A percentile compares a stretch with the other conserved stretches of the same genome.
These are phyloP conservation scores for Otus sunia DNA, from an alignment of 2,113 vertebrate genomes.

Conservation along the genomic window DNA sequence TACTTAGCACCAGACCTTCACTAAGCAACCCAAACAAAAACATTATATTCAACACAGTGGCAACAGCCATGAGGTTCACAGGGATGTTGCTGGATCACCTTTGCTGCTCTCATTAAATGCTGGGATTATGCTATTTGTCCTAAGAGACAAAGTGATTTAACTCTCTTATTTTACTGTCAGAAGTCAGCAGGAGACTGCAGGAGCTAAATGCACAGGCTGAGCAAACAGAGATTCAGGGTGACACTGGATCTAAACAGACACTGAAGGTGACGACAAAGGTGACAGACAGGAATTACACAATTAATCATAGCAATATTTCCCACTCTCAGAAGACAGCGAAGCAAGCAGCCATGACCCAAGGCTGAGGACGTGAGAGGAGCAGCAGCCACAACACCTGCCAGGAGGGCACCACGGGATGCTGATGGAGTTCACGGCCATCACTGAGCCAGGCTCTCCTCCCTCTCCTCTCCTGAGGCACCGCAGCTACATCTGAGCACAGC, in stretches of 20 bases:
- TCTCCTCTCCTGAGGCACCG: neutral
- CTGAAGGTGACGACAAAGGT: neutral
- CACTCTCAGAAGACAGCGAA: neutral
- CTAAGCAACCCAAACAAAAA: neutral
- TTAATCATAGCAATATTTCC: neutral
- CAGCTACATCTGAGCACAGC: neutral
- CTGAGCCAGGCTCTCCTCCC: neutral
- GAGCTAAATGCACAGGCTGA: neutral
- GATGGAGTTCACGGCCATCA: neutral
- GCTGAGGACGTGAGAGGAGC: neutral
- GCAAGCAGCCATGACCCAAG: neutral
- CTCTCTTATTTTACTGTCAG: neutral
- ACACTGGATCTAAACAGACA: neutral
- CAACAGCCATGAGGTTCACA: neutral
- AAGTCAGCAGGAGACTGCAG: neutral
- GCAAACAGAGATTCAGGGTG: neutral
- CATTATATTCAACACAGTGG: neutral
- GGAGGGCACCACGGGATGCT: neutral
- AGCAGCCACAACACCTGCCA: neutral
- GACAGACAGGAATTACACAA: neutral
- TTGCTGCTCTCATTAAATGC: neutral
- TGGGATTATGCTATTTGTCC: neutral
- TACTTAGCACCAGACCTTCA: neutral
- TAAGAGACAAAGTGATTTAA: neutral
- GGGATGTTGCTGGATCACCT: fast-evolving